Conservation (phyloP, 2,797 vertebrate species). For the Pseudomugil gertrudae region DNA sequence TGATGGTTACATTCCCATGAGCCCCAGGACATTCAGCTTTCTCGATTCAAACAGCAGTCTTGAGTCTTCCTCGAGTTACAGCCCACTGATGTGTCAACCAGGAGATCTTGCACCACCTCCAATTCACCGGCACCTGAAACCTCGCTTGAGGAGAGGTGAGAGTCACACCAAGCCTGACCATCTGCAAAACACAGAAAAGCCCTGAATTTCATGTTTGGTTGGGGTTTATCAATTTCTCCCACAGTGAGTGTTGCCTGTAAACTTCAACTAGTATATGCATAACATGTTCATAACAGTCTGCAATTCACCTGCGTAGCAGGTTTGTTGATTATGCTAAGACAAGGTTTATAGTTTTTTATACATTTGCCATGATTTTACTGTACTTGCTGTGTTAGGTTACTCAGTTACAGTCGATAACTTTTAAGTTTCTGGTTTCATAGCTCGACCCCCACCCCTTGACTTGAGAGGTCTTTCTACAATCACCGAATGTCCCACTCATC, state of each 20-base stretch:
- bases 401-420: constrained; percentile 3
- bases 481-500: constrained; percentile 85
- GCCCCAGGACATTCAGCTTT: constrained; percentile 78
- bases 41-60: constrained; percentile 44
- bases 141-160: constrained; percentile 89
- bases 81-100: constrained; percentile 77
- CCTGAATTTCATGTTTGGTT: not conserved
- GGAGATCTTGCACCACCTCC: constrained; percentile 89
- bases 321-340: not conserved
- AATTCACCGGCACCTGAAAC: constrained; percentile 94
- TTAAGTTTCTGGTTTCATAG: constrained; percentile 73
- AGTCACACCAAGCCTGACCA: not conserved
- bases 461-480: constrained; percentile 92
- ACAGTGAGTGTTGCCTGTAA: not conserved
- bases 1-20: constrained; percentile 96
- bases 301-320: not conserved
- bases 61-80: constrained; percentile 58
- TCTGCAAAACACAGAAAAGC: not conserved
- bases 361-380: not conserved
- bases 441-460: constrained; percentile 92
- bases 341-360: constrained; percentile 4
- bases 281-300: not conserved
- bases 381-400: not conserved
- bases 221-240: not conserved
- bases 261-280: not conserved